Evolutionary conservation across 2,113 vertebrate genomes (phyloP).

Genomic region (Pluvianellus socialis): DNA sequence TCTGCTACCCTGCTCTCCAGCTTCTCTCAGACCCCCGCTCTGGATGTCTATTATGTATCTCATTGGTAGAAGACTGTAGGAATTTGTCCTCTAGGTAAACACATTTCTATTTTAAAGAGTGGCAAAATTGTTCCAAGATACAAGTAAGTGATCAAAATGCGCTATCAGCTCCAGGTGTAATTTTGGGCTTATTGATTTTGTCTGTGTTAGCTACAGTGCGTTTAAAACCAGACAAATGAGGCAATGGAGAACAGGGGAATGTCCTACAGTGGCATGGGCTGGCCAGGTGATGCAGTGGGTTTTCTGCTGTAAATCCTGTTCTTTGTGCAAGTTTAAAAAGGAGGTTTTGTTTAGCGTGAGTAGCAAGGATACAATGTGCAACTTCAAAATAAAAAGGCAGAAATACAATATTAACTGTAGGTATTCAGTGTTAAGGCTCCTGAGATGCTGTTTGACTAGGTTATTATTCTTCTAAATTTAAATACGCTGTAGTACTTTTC

Average conservation of each 20-base stretch:
- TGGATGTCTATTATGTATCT: neutral
- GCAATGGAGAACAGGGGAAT: neutral
- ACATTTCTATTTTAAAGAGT: neutral
- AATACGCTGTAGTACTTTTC: neutral
- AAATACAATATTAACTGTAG: neutral
- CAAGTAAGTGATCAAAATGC: neutral
- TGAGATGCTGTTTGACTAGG: neutral
- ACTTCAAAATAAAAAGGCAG: neutral
- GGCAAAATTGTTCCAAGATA: neutral
- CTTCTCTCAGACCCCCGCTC: neutral
- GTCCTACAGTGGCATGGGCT: neutral
- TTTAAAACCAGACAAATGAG: neutral
- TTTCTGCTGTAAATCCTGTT: neutral
- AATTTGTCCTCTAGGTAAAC: neutral
- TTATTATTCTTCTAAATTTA: neutral
- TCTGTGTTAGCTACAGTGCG: neutral
- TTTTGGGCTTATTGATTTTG: constrained; percentile 2
- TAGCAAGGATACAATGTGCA: neutral
- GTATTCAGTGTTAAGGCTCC: neutral
- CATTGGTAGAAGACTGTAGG: neutral
- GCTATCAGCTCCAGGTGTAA: neutral
- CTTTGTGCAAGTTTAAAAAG: neutral
- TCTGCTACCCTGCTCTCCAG: neutral
- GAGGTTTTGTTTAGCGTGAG: neutral
- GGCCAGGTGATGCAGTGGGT: neutral